Percentiles rank a stretch among this genome's conserved stretches.
These are phyloP conservation scores for Drosophila imparisetae DNA, from an alignment of 2,888 invertebrate species.

Conservation along the genomic window DNA sequence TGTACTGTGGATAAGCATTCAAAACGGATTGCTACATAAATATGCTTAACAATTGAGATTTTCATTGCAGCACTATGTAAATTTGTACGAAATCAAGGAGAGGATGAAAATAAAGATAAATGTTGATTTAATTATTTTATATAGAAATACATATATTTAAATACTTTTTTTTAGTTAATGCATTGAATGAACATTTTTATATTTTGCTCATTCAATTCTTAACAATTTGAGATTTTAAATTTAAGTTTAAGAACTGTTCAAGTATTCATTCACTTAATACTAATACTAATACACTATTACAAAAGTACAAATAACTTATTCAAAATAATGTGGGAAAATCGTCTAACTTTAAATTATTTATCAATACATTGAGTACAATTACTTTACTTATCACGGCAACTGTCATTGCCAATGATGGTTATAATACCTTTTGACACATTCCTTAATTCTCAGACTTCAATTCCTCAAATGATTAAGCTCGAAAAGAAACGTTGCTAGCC, in stretches of 20 bases:
- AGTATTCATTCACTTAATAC: not conserved
- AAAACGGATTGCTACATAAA: conserved; percentile 17
- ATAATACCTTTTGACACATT: conserved; percentile 18
- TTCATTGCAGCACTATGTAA: not conserved
- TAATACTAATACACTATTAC: too few species aligned
- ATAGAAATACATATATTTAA: not conserved
- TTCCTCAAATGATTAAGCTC: conserved; percentile 6
- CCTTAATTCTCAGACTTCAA: not conserved
- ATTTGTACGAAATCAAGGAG: not conserved
- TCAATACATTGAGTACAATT: conserved; percentile 17
- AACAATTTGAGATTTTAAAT: not conserved
- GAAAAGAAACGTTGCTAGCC: conserved; percentile 5
- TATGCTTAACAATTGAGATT: conserved; percentile 8
- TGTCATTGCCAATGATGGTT: conserved; percentile 6
- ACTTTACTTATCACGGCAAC: conserved; percentile 11
- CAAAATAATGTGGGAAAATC: not conserved
- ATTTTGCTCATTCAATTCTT: not conserved
- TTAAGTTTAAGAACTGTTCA: not conserved
- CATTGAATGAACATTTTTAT: not conserved
- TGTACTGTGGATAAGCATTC: conserved; percentile 26
- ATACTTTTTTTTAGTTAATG: not conserved
- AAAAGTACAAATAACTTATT: not conserved
- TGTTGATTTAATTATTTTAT: not conserved
- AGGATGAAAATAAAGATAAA: not conserved
- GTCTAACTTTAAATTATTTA: not conserved